A percentile compares a stretch with the other conserved stretches of the same genome.
Conservation (phyloP, 2,888 invertebrate genomes). For the Drosophila neonasuta region DNA sequence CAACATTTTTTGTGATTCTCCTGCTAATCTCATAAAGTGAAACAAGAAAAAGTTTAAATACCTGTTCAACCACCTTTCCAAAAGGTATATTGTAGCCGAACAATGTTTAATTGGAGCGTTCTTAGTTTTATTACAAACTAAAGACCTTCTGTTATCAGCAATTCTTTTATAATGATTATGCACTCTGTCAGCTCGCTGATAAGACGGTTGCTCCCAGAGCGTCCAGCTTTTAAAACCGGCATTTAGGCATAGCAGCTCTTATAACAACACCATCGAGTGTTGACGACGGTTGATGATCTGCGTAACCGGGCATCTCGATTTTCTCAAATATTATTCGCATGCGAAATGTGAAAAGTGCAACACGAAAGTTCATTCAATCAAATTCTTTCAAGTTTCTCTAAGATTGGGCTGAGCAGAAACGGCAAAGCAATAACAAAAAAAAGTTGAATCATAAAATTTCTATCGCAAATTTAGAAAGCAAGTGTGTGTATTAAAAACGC, state of each 20-base stretch:
- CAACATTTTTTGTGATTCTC: neutral
- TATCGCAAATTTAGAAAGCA: slow-evolving; percentile 1
- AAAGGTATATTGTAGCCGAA: slow-evolving; percentile 9
- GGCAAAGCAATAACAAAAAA: neutral
- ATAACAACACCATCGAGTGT: slow-evolving; percentile 49
- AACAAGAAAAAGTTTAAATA: neutral
- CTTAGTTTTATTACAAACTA: slow-evolving; percentile 41
- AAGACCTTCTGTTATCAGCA: slow-evolving; percentile 58
- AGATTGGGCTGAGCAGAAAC: neutral
- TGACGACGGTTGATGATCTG: slow-evolving; percentile 52
- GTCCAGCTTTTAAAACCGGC: slow-evolving; percentile 36
- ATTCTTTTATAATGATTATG: slow-evolving; percentile 50
- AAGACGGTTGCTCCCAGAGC: slow-evolving; percentile 41
- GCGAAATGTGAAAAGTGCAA: slow-evolving; percentile 50
- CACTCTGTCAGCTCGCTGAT: slow-evolving; percentile 56
- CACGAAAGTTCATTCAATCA: neutral
- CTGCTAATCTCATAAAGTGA: neutral
- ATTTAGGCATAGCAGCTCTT: slow-evolving; percentile 20
- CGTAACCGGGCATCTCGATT: slow-evolving; percentile 10
- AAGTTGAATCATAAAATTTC: neutral
- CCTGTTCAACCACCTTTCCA: neutral
- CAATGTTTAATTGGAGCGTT: neutral
- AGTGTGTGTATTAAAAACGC: slow-evolving; percentile 12
- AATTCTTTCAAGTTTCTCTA: slow-evolving; percentile 11
- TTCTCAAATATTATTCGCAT: slow-evolving; percentile 28